phyloP scores from a whole-genome alignment of 2,797 vertebrate species.

The Valencia hispanica region DNA sequence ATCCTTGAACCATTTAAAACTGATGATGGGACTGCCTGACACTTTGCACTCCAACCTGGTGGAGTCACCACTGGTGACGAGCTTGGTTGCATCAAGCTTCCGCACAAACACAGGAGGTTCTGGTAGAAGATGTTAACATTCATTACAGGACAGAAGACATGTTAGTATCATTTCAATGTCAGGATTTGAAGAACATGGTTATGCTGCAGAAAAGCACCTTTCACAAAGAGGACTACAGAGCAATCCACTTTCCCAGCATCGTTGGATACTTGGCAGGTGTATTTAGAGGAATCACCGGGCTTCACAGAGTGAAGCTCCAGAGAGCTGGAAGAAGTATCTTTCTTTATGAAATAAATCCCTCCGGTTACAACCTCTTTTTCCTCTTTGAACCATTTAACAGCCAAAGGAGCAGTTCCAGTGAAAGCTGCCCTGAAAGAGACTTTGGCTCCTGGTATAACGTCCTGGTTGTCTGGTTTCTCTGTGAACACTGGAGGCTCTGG shows the following conservation, averaged over 20 bases:
- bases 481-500: constrained; percentile 94
- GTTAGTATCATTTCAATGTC: constrained; percentile 37
- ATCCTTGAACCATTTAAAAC: constrained; percentile 92
- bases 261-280: constrained; percentile 93
- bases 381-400: constrained; percentile 92
- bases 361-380: constrained; percentile 89
- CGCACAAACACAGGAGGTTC: constrained; percentile 89
- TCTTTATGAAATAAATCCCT: constrained; percentile 92
- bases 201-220: constrained; percentile 86
- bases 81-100: constrained; percentile 87
- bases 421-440: constrained; percentile 88
- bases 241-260: constrained; percentile 90
- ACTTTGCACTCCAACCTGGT: constrained; percentile 89
- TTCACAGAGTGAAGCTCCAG: constrained; percentile 93
- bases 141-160: constrained; percentile 47
- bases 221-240: constrained; percentile 91
- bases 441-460: constrained; percentile 88
- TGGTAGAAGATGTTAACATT: constrained; percentile 78
- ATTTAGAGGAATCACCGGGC: constrained; percentile 88
- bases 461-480: constrained; percentile 87
- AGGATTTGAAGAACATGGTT: constrained; percentile 8
- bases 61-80: constrained; percentile 85
- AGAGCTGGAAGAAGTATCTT: constrained; percentile 89
- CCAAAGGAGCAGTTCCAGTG: constrained; percentile 90
- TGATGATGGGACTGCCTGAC: constrained; percentile 90